Percentiles rank a stretch among this genome's conserved stretches.
phyloP scores from a whole-genome alignment of 2,797 vertebrate species.

The Melanotaenia pygmaea region DNA sequence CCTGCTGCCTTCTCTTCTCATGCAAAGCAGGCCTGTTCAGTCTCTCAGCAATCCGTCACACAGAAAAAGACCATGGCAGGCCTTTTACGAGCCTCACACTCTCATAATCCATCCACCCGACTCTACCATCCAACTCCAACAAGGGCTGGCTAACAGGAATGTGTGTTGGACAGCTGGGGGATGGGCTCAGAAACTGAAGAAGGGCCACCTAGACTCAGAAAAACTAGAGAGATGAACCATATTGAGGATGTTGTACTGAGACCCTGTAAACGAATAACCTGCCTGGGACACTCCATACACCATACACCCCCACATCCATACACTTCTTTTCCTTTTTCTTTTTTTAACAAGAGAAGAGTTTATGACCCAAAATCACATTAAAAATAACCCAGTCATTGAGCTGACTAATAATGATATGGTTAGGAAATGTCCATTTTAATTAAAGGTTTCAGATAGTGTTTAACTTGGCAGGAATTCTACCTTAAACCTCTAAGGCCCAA shows the following conservation, averaged over 20 bases:
- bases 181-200: slow-evolving; percentile 68
- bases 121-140: slow-evolving; percentile 81
- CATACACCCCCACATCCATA: not conserved
- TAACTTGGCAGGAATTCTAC: too few species aligned
- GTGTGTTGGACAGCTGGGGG: slow-evolving; percentile 65
- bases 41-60: slow-evolving; percentile 87
- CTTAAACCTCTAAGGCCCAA: too few species aligned
- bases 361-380: too few species aligned
- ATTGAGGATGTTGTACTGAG: slow-evolving; percentile 37
- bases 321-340: not conserved
- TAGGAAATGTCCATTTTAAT: too few species aligned
- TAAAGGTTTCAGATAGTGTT: too few species aligned
- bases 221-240: slow-evolving; percentile 67
- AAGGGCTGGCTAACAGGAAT: slow-evolving; percentile 74
- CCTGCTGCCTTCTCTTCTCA: slow-evolving; percentile 83
- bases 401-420: too few species aligned
- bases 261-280: not conserved
- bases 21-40: slow-evolving; percentile 85
- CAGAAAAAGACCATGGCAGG: slow-evolving; percentile 87
- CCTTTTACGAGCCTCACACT: slow-evolving; percentile 86
- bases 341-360: too few species aligned
- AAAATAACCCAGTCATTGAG: too few species aligned
- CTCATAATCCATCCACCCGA: slow-evolving; percentile 81
- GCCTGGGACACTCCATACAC: not conserved
- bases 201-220: slow-evolving; percentile 81